These are phyloP conservation scores for Elymnias hypermnestra DNA, from an alignment of 1,140 invertebrate species.

Conservation along the genomic window DNA sequence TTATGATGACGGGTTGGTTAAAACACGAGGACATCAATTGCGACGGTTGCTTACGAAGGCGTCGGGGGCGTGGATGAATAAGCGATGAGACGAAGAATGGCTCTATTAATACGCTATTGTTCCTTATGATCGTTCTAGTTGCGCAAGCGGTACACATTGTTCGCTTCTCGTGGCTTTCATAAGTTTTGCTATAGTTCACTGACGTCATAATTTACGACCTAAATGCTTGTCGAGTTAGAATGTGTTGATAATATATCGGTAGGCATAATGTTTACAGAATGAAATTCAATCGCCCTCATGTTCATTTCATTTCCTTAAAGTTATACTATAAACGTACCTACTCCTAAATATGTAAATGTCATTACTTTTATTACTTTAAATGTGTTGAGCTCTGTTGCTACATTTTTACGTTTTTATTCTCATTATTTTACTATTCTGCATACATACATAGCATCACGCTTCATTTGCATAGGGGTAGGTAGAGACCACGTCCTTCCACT, in stretches of 20 bases:
- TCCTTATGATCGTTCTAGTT: slow-evolving; percentile 52
- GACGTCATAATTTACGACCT: slow-evolving; percentile 50
- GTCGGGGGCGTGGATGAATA: slow-evolving; percentile 71
- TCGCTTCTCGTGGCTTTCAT: slow-evolving; percentile 56
- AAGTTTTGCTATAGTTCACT: slow-evolving; percentile 30
- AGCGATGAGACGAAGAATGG: slow-evolving; percentile 71
- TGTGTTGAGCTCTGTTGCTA: no score
- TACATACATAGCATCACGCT: no score
- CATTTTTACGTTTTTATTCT: no score
- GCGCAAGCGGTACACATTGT: slow-evolving; percentile 68
- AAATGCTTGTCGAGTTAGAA: slow-evolving; percentile 53
- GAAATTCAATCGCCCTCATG: no score
- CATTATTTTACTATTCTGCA: no score
- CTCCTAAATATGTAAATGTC: slow-evolving; percentile 20
- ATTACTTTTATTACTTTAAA: neutral
- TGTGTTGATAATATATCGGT: no score
- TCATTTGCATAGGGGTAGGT: no score
- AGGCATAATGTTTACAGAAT: no score
- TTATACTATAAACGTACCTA: slow-evolving; percentile 11
- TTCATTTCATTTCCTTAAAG: slow-evolving; percentile 48
- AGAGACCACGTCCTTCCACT: no score
- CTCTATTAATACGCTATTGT: slow-evolving; percentile 72
- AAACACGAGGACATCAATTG: slow-evolving; percentile 54
- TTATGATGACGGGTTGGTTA: slow-evolving; percentile 10
- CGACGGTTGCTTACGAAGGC: slow-evolving; percentile 54